These are phyloP conservation scores for Nyleta sp. DNA, from an alignment of 2,888 invertebrate genomes.

Conservation along the genomic window DNA sequence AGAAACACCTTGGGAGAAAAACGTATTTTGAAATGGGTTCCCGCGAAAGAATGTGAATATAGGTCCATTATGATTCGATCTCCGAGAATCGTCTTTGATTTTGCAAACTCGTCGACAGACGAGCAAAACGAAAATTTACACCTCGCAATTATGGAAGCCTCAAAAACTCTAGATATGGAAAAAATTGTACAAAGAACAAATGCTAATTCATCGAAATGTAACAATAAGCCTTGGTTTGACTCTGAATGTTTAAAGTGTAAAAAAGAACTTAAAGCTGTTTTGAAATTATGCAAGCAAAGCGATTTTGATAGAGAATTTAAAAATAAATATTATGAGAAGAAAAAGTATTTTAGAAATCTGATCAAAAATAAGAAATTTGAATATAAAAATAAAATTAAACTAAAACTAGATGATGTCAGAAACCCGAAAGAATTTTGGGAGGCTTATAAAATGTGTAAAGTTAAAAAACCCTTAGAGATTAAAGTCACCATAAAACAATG, in stretches of 20 bases:
- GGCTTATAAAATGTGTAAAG: background rate
- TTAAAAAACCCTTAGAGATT: background rate
- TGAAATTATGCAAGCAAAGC: background rate
- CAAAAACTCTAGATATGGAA: background rate
- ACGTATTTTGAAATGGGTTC: no score
- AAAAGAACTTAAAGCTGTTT: background rate
- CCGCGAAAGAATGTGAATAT: background rate
- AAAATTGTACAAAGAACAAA: background rate
- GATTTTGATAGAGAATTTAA: slow-evolving; percentile 5
- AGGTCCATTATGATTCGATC: background rate
- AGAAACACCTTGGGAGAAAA: no score
- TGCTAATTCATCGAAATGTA: background rate
- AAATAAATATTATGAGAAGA: background rate
- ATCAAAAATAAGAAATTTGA: background rate
- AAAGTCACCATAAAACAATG: background rate
- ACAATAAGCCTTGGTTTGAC: slow-evolving; percentile 22
- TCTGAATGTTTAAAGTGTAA: background rate
- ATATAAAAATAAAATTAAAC: background rate
- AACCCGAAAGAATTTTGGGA: background rate
- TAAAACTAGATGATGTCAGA: background rate
- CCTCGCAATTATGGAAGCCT: background rate
- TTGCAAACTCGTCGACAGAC: background rate
- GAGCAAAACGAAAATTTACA: background rate
- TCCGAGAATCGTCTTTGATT: background rate
- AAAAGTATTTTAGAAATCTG: background rate